Conservation (phyloP, 2,113 vertebrate species). For the Centropus bengalensis region DNA sequence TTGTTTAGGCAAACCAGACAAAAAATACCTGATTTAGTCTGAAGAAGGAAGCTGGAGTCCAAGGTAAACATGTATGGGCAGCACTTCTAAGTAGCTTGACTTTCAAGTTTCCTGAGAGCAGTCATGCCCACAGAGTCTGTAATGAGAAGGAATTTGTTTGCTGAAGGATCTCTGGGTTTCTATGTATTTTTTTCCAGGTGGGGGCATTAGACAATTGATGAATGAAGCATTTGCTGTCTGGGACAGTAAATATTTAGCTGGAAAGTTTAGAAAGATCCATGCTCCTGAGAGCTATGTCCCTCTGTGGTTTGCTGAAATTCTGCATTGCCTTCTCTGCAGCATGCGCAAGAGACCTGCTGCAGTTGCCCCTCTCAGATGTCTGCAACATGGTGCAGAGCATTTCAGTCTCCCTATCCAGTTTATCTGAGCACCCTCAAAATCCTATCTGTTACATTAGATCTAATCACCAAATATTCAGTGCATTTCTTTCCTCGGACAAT, state of each 20-base stretch:
- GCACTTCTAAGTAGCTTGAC: conserved; percentile 56
- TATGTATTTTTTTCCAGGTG: conserved; percentile 67
- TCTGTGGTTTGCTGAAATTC: neutral
- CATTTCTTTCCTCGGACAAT: neutral
- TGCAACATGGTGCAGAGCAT: accelerated
- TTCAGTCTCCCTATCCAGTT: neutral
- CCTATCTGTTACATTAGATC: neutral
- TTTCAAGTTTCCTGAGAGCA: conserved; percentile 75
- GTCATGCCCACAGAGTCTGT: conserved; percentile 33
- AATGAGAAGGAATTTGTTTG: conserved; percentile 77
- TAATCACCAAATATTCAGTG: neutral
- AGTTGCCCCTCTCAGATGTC: neutral
- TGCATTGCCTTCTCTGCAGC: neutral
- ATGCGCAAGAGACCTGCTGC: neutral
- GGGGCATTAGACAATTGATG: conserved; percentile 51
- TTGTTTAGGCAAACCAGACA: conserved; percentile 68
- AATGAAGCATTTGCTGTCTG: conserved; percentile 24
- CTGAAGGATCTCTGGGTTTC: conserved; percentile 73
- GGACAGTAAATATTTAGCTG: conserved; percentile 54
- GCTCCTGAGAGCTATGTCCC: neutral
- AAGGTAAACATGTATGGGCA: conserved; percentile 74
- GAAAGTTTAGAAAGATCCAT: conserved; percentile 35
- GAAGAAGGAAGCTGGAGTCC: conserved; percentile 64
- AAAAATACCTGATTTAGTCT: conserved; percentile 62
- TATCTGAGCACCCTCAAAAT: neutral